Conservation (phyloP, 2,888 invertebrate species). For the Diplazon laetatorius region DNA sequence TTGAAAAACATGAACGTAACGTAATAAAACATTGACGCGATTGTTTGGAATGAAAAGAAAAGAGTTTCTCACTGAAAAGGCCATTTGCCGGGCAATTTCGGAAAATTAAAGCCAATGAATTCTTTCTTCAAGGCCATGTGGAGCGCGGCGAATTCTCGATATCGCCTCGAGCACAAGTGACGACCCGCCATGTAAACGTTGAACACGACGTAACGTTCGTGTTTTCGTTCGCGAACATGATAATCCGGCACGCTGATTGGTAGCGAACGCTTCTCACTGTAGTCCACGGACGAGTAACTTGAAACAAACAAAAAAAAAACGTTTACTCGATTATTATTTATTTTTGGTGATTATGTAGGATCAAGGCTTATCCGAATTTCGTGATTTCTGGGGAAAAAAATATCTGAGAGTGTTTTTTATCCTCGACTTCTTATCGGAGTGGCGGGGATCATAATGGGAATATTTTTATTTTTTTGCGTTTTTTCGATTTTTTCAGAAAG, state of each 20-base stretch:
- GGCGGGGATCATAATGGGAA: too few relatives aligned
- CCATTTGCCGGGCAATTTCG: slow-evolving; percentile 99
- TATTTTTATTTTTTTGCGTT: too few relatives aligned
- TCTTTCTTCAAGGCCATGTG: slow-evolving; percentile 95
- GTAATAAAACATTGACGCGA: too few relatives aligned
- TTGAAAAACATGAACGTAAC: too few relatives aligned
- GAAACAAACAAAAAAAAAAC: slow-evolving; percentile 42
- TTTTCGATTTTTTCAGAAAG: too few relatives aligned
- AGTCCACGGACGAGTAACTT: slow-evolving; percentile 93
- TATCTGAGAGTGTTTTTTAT: too few relatives aligned
- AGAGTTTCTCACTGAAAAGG: slow-evolving; percentile 89
- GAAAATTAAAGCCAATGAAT: slow-evolving; percentile 97
- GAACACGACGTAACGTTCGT: slow-evolving; percentile 96
- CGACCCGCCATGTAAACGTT: slow-evolving; percentile 99
- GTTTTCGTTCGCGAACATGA: slow-evolving; percentile 92
- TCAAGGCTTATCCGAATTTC: too few relatives aligned
- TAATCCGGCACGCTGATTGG: slow-evolving; percentile 98
- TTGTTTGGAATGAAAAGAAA: too few relatives aligned
- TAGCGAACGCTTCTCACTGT: slow-evolving; percentile 95
- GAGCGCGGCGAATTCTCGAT: slow-evolving; percentile 96
- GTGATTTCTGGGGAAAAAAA: too few relatives aligned
- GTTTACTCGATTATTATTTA: too few relatives aligned
- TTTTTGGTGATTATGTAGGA: too few relatives aligned
- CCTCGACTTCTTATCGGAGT: too few relatives aligned
- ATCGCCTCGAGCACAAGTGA: slow-evolving; percentile 97